These are phyloP conservation scores for Drosophila sulfurigaster DNA, from an alignment of 1,140 invertebrate species.

Conservation along the genomic window DNA sequence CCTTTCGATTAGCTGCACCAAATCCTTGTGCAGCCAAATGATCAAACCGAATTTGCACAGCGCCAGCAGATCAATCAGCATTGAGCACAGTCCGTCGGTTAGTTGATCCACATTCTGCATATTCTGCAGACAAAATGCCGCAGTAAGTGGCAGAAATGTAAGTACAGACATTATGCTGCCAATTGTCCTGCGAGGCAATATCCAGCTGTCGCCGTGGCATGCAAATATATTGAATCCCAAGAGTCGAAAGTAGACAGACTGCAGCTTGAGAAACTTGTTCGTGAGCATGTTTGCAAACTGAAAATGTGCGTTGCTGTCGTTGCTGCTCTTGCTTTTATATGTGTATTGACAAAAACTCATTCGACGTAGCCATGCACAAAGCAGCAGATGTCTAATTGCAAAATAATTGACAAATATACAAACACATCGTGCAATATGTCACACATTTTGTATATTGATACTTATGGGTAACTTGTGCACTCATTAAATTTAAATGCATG, in stretches of 20 bases:
- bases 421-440: background rate
- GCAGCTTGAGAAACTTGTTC: constrained; percentile 51
- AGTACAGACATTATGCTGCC: constrained; percentile 35
- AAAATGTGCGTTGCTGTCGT: background rate
- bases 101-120: constrained; percentile 46
- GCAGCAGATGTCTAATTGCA: constrained; percentile 28
- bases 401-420: constrained; percentile 29
- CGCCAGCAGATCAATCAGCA: constrained; percentile 46
- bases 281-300: constrained; percentile 50
- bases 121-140: constrained; percentile 38
- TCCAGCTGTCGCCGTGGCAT: background rate
- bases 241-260: constrained; percentile 42
- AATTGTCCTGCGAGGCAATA: constrained; percentile 23
- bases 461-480: background rate
- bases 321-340: constrained; percentile 7
- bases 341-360: background rate
- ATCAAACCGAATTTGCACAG: constrained; percentile 43
- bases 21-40: constrained; percentile 17
- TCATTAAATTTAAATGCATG: constrained; percentile 32
- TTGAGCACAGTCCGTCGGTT: constrained; percentile 50
- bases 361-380: background rate
- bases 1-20: constrained; percentile 16
- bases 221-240: constrained; percentile 48
- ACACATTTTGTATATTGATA: background rate
- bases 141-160: constrained; percentile 49